A percentile compares a stretch with the other conserved stretches of the same genome.
These are phyloP conservation scores for Artibeus lituratus DNA, from an alignment of 2,797 vertebrate species.

Conservation along the genomic window DNA sequence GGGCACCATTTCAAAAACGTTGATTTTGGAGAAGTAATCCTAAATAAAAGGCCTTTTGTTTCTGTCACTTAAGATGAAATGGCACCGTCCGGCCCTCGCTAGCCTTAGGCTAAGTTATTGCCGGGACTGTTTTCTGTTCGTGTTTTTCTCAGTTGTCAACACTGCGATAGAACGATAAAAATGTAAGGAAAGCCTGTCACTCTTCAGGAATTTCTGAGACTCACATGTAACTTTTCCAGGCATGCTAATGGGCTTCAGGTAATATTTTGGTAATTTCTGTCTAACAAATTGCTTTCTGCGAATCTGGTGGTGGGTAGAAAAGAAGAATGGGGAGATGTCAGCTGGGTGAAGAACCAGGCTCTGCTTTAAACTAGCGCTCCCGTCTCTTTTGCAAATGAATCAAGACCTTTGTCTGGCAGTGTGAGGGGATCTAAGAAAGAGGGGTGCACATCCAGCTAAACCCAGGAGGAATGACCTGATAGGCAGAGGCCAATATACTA, in stretches of 20 bases:
- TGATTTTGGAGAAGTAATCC: conserved; percentile 47
- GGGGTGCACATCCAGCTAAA: not conserved
- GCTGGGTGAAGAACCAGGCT: not conserved
- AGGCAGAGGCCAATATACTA: not conserved
- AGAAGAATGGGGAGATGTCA: not conserved
- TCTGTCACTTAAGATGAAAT: conserved; percentile 26
- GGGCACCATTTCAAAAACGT: conserved; percentile 50
- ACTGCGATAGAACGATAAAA: conserved; percentile 5
- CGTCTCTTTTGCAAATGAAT: not conserved
- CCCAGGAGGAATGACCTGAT: not conserved
- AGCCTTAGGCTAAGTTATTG: not conserved
- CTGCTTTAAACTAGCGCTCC: not conserved
- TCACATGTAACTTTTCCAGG: conserved; percentile 7
- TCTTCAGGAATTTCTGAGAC: conserved; percentile 32
- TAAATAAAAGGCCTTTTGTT: conserved; percentile 62
- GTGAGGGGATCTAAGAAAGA: not conserved
- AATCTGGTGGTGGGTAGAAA: not conserved
- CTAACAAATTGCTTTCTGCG: conserved; percentile 44
- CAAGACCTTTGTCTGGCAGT: not conserved
- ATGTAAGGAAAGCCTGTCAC: conserved; percentile 45
- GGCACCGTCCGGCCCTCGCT: not conserved
- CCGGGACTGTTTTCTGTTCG: conserved; percentile 17
- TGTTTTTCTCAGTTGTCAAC: conserved; percentile 49
- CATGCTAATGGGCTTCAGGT: not conserved
- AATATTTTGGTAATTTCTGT: conserved; percentile 46